These are phyloP conservation scores for Taeniopygia guttata DNA, from an alignment of 2,797 vertebrate genomes.

Conservation along the genomic window DNA sequence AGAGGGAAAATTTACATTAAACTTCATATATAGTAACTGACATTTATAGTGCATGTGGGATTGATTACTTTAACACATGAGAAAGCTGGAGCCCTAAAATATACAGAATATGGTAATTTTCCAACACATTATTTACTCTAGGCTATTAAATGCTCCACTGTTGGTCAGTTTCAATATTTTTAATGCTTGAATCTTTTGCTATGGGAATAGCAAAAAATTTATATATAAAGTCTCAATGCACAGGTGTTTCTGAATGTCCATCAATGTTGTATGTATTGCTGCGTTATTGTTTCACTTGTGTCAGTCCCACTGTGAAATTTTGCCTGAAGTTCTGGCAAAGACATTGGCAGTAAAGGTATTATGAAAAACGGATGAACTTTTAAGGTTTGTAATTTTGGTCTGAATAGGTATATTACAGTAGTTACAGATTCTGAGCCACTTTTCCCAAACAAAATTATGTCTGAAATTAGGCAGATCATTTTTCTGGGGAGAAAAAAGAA, in stretches of 20 bases:
- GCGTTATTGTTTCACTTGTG: background rate
- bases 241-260: background rate
- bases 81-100: constrained; percentile 10
- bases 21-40: constrained; percentile 21
- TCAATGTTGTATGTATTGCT: background rate
- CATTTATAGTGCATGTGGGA: constrained; percentile 42
- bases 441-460: background rate
- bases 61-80: constrained; percentile 53
- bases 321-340: background rate
- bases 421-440: background rate
- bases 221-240: background rate
- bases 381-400: background rate
- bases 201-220: background rate
- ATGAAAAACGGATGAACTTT: background rate
- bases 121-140: background rate
- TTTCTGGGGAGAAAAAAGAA: background rate
- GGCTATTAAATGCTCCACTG: background rate
- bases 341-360: background rate
- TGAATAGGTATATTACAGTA: background rate
- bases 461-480: background rate
- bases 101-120: background rate
- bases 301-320: background rate
- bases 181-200: background rate
- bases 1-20: constrained; percentile 43
- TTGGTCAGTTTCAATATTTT: background rate